These are phyloP conservation scores for Chrysopa pallens DNA, from an alignment of 1,140 invertebrate genomes.

Conservation along the genomic window DNA sequence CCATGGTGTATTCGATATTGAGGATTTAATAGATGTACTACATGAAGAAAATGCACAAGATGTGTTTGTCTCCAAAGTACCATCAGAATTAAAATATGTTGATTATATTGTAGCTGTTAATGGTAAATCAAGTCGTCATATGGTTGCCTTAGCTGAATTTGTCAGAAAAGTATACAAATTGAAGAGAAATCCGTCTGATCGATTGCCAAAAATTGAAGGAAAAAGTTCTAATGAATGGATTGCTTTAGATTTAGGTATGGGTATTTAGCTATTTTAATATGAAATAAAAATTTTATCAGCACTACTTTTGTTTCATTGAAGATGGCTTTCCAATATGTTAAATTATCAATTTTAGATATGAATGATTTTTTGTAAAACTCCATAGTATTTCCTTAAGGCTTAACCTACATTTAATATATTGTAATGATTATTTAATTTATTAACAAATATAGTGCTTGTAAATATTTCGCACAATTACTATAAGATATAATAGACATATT, in stretches of 20 bases:
- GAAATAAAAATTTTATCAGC: neutral
- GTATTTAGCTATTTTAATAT: neutral
- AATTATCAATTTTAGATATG: too few relatives aligned
- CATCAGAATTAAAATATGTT: conserved; percentile 56
- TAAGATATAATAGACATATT: too few relatives aligned
- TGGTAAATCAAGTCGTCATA: conserved; percentile 53
- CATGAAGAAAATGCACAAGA: conserved; percentile 58
- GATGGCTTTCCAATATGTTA: too few relatives aligned
- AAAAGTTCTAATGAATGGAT: conserved; percentile 62
- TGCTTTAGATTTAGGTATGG: conserved; percentile 79
- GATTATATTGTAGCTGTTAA: conserved; percentile 66
- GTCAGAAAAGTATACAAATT: conserved; percentile 63
- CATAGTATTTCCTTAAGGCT: too few relatives aligned
- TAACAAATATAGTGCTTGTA: too few relatives aligned
- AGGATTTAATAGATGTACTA: conserved; percentile 64
- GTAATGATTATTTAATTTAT: too few relatives aligned
- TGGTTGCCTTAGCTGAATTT: conserved; percentile 54
- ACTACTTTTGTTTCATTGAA: too few relatives aligned
- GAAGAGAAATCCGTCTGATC: conserved; percentile 44
- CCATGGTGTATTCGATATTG: conserved; percentile 68
- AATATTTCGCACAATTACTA: too few relatives aligned
- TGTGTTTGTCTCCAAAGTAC: conserved; percentile 64
- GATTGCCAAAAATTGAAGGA: conserved; percentile 59
- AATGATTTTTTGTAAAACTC: too few relatives aligned
- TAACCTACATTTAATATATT: too few relatives aligned